Percentiles rank a stretch among this genome's conserved stretches.
phyloP scores from a whole-genome alignment of 2,888 invertebrate species.

The Hedya salicella region DNA sequence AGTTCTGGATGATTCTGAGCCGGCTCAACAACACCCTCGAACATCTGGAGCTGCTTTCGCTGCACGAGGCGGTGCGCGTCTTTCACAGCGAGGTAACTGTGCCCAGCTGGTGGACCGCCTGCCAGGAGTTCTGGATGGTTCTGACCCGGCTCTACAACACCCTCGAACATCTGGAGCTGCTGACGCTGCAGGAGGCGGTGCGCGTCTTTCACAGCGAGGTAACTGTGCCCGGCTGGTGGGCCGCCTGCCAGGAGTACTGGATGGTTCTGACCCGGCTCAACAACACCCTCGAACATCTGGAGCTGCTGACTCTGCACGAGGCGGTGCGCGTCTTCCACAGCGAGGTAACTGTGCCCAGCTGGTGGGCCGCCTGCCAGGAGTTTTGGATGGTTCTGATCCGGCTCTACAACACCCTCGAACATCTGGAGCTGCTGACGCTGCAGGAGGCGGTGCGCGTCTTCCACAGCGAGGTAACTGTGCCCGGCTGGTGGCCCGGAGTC shows the following conservation, averaged over 20 bases:
- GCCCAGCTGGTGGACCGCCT: constrained; percentile 67
- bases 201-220: constrained; percentile 70
- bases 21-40: constrained; percentile 72
- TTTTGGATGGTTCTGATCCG: too few relatives aligned
- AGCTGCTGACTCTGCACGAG: too few relatives aligned
- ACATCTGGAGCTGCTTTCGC: constrained; percentile 76
- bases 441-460: too few relatives aligned
- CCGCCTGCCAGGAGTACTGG: too few relatives aligned
- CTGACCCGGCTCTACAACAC: constrained; percentile 64
- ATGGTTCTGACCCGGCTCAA: too few relatives aligned
- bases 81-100: constrained; percentile 67
- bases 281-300: too few relatives aligned
- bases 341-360: not conserved
- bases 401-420: too few relatives aligned
- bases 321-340: too few relatives aligned
- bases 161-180: constrained; percentile 77
- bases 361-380: too few relatives aligned
- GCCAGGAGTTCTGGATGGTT: constrained; percentile 73
- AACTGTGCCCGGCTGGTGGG: too few relatives aligned
- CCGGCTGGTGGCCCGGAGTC: too few relatives aligned
- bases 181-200: constrained; percentile 85
- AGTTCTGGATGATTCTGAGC: constrained; percentile 70
- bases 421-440: too few relatives aligned
- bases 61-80: constrained; percentile 83
- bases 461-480: not conserved